Conservation (phyloP, 2,113 vertebrate species). For the Pterocles orientalis region DNA sequence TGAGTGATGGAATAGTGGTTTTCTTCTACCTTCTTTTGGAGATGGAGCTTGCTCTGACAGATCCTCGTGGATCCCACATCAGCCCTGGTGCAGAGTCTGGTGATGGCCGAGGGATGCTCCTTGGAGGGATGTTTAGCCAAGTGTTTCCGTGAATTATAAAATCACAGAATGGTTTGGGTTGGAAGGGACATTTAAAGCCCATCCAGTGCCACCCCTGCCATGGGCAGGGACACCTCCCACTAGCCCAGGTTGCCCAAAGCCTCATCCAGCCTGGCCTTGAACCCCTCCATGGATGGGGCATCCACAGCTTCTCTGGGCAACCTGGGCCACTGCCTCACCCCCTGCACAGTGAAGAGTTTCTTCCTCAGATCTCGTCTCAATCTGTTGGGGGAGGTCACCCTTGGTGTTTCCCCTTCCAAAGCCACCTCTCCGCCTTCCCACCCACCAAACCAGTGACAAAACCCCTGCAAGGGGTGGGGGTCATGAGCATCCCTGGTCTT, state of each 20-base stretch:
- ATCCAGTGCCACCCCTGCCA: no score
- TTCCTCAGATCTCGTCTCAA: no score
- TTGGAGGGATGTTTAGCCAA: background rate
- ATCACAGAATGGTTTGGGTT: no score
- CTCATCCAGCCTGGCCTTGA: no score
- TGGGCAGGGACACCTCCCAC: no score
- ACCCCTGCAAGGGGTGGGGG: background rate
- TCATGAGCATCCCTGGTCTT: no score
- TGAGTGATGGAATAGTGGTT: background rate
- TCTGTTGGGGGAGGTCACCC: accelerated
- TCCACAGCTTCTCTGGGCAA: no score
- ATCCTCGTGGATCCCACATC: background rate
- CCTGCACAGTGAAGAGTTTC: no score
- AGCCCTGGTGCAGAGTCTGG: background rate
- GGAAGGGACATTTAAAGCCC: no score
- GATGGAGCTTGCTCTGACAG: background rate
- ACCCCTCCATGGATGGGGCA: no score
- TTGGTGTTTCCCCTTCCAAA: background rate
- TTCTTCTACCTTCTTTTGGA: background rate
- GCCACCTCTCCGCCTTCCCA: background rate
- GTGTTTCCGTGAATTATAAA: background rate
- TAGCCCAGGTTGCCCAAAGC: no score
- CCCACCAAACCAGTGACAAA: background rate
- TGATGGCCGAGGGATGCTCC: background rate
- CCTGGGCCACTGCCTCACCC: no score